Percentiles rank a stretch among this genome's conserved stretches.
These are phyloP conservation scores for Halichoerus grypus DNA, from an alignment of 2,113 vertebrate genomes.

Conservation along the genomic window DNA sequence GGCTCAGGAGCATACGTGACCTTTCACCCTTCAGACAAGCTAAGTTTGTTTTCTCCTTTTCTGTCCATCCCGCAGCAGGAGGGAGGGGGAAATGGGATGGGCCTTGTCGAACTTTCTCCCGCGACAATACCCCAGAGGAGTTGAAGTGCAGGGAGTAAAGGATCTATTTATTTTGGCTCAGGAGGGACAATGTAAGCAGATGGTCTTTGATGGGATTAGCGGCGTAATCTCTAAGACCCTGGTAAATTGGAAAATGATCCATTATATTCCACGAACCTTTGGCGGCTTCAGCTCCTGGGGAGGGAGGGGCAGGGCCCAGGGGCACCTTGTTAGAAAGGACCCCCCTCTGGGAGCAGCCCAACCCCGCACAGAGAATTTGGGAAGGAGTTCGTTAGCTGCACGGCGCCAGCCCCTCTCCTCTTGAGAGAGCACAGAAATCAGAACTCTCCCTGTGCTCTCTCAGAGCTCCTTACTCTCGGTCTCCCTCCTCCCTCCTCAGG, in stretches of 20 bases:
- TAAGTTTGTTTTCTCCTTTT: conserved; percentile 84
- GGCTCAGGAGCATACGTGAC: conserved; percentile 75
- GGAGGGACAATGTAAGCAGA: conserved; percentile 85
- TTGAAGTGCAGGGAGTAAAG: conserved; percentile 82
- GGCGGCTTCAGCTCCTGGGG: conserved; percentile 73
- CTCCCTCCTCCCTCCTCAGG: not conserved
- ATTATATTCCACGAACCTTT: conserved; percentile 84
- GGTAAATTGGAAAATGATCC: conserved; percentile 87
- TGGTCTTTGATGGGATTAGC: conserved; percentile 86
- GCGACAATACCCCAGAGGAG: conserved; percentile 78
- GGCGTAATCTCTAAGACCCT: conserved; percentile 85
- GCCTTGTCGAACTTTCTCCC: conserved; percentile 81
- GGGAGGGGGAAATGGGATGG: conserved; percentile 76
- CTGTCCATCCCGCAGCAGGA: conserved; percentile 77
- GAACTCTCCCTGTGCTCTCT: not conserved
- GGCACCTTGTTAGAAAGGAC: conserved; percentile 83
- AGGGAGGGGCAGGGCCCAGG: conserved; percentile 76
- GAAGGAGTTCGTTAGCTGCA: conserved; percentile 69
- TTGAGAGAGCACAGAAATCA: not conserved
- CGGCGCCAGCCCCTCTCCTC: not conserved
- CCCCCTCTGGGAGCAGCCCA: conserved; percentile 79
- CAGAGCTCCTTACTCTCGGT: not conserved
- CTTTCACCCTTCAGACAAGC: conserved; percentile 84
- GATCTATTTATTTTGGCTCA: conserved; percentile 85
- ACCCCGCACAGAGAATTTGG: conserved; percentile 64